Base-by-base conservation (phyloP, 2,888 invertebrate genomes). In the Drosophila anomelani region DNA sequence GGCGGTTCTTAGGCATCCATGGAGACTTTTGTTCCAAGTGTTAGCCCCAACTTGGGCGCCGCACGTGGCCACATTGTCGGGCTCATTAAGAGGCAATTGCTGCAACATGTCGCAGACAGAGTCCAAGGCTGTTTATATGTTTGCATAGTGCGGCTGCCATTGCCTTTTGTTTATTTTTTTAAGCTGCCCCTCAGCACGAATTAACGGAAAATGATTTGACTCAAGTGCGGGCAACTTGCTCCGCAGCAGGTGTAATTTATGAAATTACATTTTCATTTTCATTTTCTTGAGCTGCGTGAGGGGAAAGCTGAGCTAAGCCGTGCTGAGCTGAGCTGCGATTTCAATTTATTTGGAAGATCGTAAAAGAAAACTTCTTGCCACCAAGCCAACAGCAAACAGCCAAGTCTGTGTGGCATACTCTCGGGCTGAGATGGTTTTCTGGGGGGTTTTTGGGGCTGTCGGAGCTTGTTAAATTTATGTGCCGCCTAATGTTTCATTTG, bases 291-390 rank as follows among this genome's bases (percentile, higher is more conserved):
- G 34, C 20, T 20, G 34, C 51, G 34, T 15, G 39, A 12, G 20
- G 9, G 49, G 66, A 69, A 74, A 74, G 68, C 75, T 61, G 56
- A 74, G 63, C 71, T 49, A 43, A 60, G 51, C 57, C 34, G 47
- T 6, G 46, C 46, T 20, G 26, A 36, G 58, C 58, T 47, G 26
- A 47, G 58, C 58, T 61, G 76, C 76, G 86, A 84, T 84, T 84
- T 84, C 86, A 84, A 86, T 84, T 86, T 84, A 84, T 71, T 86
- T 64, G 44, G 39, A 75, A 58, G 79, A 73, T 76, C 86, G 57
- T 81, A 83, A 53, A 84, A 75, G 79, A 85, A 74, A 76, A 82
- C 70, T 62, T 81, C 78, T 63, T 54, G 46, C 46, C 63, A 59
- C 62, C 46, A 46, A 15, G 46, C 46, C 63, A 59, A 57, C 23